Evolutionary conservation across 1,140 invertebrate species (phyloP), one percentile per base, ranked within the genome.

Genomic region (Nasonia vitripennis): DNA sequence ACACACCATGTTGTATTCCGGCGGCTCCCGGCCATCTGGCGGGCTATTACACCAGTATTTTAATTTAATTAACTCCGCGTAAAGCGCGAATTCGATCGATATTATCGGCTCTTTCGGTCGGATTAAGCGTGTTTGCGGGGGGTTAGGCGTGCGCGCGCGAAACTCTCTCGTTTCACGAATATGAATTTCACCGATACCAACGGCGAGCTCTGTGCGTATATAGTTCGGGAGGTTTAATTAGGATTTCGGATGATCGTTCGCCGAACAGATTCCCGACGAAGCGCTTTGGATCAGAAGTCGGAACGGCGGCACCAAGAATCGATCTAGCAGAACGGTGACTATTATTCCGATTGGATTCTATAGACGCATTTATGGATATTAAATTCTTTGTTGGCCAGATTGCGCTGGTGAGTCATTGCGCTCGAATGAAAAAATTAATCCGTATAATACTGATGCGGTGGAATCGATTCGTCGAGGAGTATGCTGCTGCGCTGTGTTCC

Each of bases 1-100:
- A 90, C 90, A 17, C 27, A 91, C 90, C 90, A 92, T 89, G 91
- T 91, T 93, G 91, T 92, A 92, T 90, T 91, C 90, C 91, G 5
- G 34, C 34, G 91, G 89, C 88, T 34, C 81, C 88, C 86, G 88
- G 91, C 92, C 92, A 93, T 92, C 92, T 93, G 91, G 91, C 91
- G 70, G 89, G 89, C 91, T 92, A 92, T 92, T 92, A 93, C 91
- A 93, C 90, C 90, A 93, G 91, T 92, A 92, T 93, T 93, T 93
- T 93, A 92, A 93, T 93, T 92, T 92, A 93, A 93, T 93, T 93
- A 92, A 92, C 92, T 93, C 88, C 89, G 87, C 90, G 88, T 87
- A 89, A 88, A 87, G 87, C 88, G 90, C 89, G 88, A 88, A 91
- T 91, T 89, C 90, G 91, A 92, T 93, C 91, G 91, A 93, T 93